Evolutionary conservation across 2,888 invertebrate species (phyloP).

Genomic region (Silvanus unidentatus): DNA sequence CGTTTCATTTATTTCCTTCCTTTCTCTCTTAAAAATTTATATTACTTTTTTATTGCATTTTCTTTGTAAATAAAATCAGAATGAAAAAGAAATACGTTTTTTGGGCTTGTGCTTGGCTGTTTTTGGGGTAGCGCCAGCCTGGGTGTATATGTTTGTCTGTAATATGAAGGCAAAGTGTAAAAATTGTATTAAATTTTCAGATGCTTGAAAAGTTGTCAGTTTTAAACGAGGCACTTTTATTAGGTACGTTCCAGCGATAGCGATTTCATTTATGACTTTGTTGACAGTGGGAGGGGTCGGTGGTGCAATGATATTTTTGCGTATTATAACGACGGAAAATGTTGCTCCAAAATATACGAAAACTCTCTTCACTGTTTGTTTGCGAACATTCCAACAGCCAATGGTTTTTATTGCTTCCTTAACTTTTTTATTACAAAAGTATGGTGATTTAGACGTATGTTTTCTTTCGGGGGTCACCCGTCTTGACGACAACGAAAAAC

Average conservation of each 20-base stretch:
- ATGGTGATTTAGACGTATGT: slow-evolving; percentile 21
- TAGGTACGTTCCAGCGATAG: slow-evolving; percentile 14
- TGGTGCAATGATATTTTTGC: slow-evolving; percentile 9
- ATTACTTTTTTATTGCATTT: slow-evolving; percentile 13
- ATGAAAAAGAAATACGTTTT: slow-evolving; percentile 10
- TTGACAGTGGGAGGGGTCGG: slow-evolving; percentile 17
- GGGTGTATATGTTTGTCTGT: background rate
- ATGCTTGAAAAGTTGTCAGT: slow-evolving; percentile 7
- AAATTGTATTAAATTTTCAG: slow-evolving; percentile 15
- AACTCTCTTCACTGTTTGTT: background rate
- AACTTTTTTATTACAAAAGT: slow-evolving; percentile 19
- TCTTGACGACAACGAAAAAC: too few relatives aligned
- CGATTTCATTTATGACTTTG: slow-evolving; percentile 24
- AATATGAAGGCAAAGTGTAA: slow-evolving; percentile 6
- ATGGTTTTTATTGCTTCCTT: too few relatives aligned
- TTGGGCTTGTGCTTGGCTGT: slow-evolving; percentile 1
- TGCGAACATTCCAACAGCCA: background rate
- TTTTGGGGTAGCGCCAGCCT: too few relatives aligned
- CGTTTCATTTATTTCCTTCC: too few relatives aligned
- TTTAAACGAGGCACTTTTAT: slow-evolving; percentile 15
- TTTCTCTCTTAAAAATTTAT: slow-evolving; percentile 2
- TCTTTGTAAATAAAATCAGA: slow-evolving; percentile 12
- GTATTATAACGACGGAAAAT: slow-evolving; percentile 10
- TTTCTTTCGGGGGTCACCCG: slow-evolving; percentile 5
- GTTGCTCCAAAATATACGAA: slow-evolving; percentile 3